phyloP scores from a whole-genome alignment of 2,888 invertebrate species.

The Fissipunctia ypsillon region DNA sequence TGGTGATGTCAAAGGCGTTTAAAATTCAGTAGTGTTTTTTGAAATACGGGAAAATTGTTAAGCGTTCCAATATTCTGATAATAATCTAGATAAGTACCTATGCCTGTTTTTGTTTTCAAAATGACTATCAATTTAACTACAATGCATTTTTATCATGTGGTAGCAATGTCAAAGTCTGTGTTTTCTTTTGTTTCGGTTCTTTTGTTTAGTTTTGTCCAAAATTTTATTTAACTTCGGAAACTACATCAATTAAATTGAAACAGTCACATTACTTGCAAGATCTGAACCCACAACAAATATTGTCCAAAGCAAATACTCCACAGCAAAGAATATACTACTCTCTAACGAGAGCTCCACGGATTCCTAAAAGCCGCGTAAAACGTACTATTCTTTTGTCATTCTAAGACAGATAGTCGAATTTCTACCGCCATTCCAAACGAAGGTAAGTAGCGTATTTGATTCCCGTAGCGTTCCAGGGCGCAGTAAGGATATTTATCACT shows the following conservation, averaged over 20 bases:
- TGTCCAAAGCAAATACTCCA: neutral
- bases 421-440: constrained; percentile 8
- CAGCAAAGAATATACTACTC: too few species aligned
- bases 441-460: constrained; percentile 44
- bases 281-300: neutral
- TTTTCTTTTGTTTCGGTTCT: too few species aligned
- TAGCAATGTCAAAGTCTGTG: too few species aligned
- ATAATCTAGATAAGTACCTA: neutral
- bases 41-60: neutral
- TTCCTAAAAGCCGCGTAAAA: constrained; percentile 14
- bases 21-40: neutral
- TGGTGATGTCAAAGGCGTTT: neutral
- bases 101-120: too few species aligned
- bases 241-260: neutral
- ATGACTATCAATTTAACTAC: too few species aligned
- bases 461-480: constrained; percentile 18
- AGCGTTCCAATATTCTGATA: neutral
- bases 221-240: too few species aligned
- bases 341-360: too few species aligned
- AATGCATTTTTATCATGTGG: too few species aligned
- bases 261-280: neutral
- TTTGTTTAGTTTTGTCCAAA: neutral
- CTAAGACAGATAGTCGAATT: constrained; percentile 38
- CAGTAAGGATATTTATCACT: constrained; percentile 48
- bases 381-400: constrained; percentile 32